Evolutionary conservation across 2,797 vertebrate genomes (phyloP), one percentile per base, ranked within the genome.

Genomic region (Xerus rutilus): DNA sequence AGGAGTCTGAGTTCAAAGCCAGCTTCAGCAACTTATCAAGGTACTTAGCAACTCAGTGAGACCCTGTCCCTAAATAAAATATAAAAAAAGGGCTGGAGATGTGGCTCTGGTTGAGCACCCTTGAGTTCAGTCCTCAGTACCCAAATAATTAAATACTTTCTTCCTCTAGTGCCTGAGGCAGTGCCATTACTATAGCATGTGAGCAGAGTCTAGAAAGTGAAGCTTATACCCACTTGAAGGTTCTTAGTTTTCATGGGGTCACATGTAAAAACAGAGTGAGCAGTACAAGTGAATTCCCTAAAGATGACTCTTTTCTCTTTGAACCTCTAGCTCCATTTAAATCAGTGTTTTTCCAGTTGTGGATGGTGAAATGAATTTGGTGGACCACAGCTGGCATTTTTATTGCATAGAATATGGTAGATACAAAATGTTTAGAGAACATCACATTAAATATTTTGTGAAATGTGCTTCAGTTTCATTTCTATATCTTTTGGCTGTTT

Each of bases 331-430:
- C 49, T n/a, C 47, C 47, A 21, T 73, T 43, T 69, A 35, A 67
- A 83, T 78, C 39, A 14, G 57, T 78, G 21, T 77, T 89, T 83
- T 69, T 79, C 78, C 17, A 79, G 28, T 32, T 90, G 23, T 35
- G 59, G 47, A 69, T 77, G 57, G 4, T 62, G 67, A 81, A 91
- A 28, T 94, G 21, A 85, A 45, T 74, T 78, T 92, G 39, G 21
- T 92, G 54, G 59, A 20, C 57, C 39, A 67, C 32, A 87, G 23
- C 21, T 77, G 39, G 28, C 47, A 87, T 91, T 96, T 91, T 93
- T 87, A 96, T 92, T 83, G 52, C 74, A 43, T 21, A 79, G 47
- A 78, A 32, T 72, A 89, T 32, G 20, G 43, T 39, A 77, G n/a
- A 43, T 69, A 2, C 52, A 57, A 57, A 57, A 21, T 57, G 54